phyloP scores from a whole-genome alignment of 2,888 invertebrate species.

The Monoplex corrugatus region DNA sequence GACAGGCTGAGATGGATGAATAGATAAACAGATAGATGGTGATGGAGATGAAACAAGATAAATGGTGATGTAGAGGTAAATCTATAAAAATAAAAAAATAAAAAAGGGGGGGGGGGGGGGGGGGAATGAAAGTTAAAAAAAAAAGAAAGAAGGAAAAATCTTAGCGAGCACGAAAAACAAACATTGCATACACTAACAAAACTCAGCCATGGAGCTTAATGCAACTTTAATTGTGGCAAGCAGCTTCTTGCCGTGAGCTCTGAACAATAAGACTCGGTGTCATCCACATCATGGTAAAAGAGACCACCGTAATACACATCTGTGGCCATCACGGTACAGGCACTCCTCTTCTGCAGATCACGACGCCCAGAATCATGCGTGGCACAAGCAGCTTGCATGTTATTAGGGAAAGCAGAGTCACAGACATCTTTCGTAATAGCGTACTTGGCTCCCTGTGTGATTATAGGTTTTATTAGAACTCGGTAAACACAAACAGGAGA shows the following conservation, averaged over 20 bases:
- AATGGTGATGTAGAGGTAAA: too few relatives aligned
- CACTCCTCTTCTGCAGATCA: conserved; percentile 21
- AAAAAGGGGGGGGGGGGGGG: too few relatives aligned
- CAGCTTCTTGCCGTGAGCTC: background rate
- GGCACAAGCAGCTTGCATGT: conserved; percentile 37
- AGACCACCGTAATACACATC: conserved; percentile 35
- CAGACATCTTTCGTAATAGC: conserved; percentile 36
- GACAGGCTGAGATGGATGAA: too few relatives aligned
- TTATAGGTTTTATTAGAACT: background rate
- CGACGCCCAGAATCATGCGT: background rate
- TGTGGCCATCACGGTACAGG: conserved; percentile 25
- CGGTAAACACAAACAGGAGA: background rate
- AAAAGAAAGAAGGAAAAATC: too few relatives aligned
- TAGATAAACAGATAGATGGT: too few relatives aligned
- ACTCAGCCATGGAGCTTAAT: too few relatives aligned
- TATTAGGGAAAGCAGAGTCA: conserved; percentile 9
- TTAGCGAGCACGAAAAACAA: too few relatives aligned
- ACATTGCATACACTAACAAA: too few relatives aligned
- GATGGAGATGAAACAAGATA: too few relatives aligned
- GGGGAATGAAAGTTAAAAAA: too few relatives aligned
- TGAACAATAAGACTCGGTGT: conserved; percentile 17
- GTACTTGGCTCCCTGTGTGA: conserved; percentile 37
- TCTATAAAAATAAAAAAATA: too few relatives aligned
- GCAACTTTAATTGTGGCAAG: too few relatives aligned
- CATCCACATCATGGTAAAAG: background rate